A percentile compares a stretch with the other conserved stretches of the same genome.
Conservation (phyloP, 2,797 vertebrate genomes). For the Harpagifer antarcticus region DNA sequence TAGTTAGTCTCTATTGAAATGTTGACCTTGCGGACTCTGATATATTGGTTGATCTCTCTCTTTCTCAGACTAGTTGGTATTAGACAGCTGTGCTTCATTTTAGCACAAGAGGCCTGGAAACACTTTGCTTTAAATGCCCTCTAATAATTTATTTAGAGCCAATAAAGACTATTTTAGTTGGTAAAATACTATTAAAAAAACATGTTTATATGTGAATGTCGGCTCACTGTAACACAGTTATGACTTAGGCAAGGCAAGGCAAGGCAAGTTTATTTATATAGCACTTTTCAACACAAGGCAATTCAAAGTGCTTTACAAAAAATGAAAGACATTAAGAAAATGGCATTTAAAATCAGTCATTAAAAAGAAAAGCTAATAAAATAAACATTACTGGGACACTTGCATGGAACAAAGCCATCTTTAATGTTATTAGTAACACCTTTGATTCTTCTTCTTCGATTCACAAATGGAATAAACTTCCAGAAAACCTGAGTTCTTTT, state of each 20-base stretch:
- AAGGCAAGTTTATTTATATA: no score
- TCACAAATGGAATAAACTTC: no score
- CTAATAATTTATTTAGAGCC: not conserved
- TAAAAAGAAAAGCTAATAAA: no score
- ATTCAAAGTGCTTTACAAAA: no score
- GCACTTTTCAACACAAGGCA: no score
- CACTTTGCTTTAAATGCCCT: not conserved
- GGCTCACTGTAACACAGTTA: not conserved
- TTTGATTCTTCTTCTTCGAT: not conserved
- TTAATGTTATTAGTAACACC: not conserved
- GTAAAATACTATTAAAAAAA: not conserved
- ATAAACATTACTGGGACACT: not conserved
- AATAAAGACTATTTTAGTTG: not conserved
- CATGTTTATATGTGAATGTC: not conserved
- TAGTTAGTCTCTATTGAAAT: constrained; percentile 32
- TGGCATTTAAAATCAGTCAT: no score
- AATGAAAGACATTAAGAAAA: no score
- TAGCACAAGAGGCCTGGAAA: not conserved
- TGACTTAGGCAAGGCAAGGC: no score
- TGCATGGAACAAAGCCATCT: not conserved
- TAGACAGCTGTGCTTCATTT: not conserved
- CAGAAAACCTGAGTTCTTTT: no score
- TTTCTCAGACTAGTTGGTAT: constrained; percentile 4
- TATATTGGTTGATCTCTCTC: constrained; percentile 11
- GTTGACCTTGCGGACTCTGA: constrained; percentile 30